Percentiles rank a stretch among this genome's conserved stretches.
Evolutionary conservation across 2,797 vertebrate genomes (phyloP).

Genomic region (Channa striata): DNA sequence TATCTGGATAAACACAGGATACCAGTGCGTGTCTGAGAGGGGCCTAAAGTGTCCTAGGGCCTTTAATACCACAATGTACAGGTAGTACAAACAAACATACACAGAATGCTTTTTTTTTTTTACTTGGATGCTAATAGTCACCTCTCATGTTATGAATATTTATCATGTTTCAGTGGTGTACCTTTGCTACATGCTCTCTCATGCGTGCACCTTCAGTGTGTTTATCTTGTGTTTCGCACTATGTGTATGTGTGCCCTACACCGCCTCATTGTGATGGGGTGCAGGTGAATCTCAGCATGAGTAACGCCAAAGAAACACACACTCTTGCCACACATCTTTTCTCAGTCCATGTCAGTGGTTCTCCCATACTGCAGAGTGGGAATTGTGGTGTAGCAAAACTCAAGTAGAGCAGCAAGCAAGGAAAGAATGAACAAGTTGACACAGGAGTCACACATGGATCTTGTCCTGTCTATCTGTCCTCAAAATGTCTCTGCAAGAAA

Average conservation of each 20-base stretch:
- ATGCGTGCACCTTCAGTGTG: slow-evolving; percentile 30
- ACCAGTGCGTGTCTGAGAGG: no score
- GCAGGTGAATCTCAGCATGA: slow-evolving; percentile 43
- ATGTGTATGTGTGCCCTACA: slow-evolving; percentile 17
- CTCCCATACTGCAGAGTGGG: slow-evolving; percentile 15
- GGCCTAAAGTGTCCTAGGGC: neutral
- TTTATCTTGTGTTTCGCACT: slow-evolving; percentile 22
- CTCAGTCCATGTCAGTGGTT: neutral
- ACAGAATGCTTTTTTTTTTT: no score
- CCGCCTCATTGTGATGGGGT: slow-evolving; percentile 26
- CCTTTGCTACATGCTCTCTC: slow-evolving; percentile 40
- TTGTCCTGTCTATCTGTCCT: slow-evolving; percentile 30
- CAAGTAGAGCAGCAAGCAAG: slow-evolving; percentile 57
- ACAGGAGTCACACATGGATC: slow-evolving; percentile 51
- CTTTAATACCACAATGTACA: slow-evolving; percentile 16
- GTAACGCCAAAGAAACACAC: slow-evolving; percentile 25
- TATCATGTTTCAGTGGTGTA: slow-evolving; percentile 39
- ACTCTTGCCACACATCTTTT: neutral
- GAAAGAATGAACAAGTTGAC: slow-evolving; percentile 26
- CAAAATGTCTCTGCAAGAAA: slow-evolving; percentile 30
- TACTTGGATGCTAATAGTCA: slow-evolving; percentile 54
- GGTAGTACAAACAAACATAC: neutral
- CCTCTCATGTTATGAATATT: slow-evolving; percentile 64
- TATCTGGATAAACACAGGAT: no score
- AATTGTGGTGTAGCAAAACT: slow-evolving; percentile 48